Percentiles rank a stretch among this genome's conserved stretches.
Conservation (phyloP, 2,797 vertebrate species). For the Cynopterus sphinx region DNA sequence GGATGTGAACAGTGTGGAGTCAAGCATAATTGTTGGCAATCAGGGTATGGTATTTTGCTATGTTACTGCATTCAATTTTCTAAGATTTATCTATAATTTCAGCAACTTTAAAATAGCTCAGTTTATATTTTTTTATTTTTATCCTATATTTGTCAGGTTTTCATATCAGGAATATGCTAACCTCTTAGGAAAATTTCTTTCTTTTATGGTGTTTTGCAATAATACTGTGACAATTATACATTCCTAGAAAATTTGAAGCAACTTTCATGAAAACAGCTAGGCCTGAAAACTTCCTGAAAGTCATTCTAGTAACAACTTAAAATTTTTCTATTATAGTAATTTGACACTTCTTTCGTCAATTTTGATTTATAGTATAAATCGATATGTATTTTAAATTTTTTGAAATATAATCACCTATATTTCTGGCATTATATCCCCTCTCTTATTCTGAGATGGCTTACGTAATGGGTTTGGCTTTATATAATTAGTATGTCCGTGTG, state of each 20-base stretch:
- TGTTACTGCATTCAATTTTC: not conserved
- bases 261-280: not conserved
- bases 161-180: not conserved
- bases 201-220: not conserved
- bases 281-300: not conserved
- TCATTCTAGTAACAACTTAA: constrained; percentile 39
- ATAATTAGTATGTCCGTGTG: not conserved
- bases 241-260: not conserved
- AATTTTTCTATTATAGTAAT: not conserved
- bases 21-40: not conserved
- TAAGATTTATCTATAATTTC: constrained; percentile 44
- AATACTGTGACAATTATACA: not conserved
- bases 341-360: not conserved
- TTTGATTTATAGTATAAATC: not conserved
- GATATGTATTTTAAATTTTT: not conserved
- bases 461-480: not conserved
- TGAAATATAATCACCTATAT: not conserved
- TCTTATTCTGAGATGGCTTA: not conserved
- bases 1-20: not conserved
- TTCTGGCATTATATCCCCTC: not conserved
- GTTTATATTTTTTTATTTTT: not conserved
- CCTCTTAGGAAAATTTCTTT: not conserved
- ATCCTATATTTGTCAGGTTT: not conserved
- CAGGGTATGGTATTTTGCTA: not conserved
- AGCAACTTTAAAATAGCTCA: not conserved